Percentiles rank a stretch among this genome's conserved stretches.
These are phyloP conservation scores for Galendromus occidentalis DNA, from an alignment of 1,140 invertebrate species.

Conservation along the genomic window DNA sequence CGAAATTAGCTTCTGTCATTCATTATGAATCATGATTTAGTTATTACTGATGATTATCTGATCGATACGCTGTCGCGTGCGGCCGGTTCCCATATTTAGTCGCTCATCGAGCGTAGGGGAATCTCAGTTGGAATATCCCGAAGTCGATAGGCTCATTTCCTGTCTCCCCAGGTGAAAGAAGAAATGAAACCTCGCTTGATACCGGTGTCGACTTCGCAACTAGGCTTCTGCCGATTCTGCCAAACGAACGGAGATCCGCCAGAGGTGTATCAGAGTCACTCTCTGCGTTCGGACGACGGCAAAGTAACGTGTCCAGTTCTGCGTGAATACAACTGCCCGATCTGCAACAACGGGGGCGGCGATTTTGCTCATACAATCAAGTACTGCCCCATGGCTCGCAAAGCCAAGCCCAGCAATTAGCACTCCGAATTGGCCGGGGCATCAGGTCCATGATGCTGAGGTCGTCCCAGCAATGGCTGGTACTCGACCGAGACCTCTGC, in stretches of 20 bases:
- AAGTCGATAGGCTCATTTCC: too few species aligned
- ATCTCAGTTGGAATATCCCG: too few species aligned
- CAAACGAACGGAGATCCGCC: background rate
- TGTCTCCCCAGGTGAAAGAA: background rate
- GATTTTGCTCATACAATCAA: conserved; percentile 44
- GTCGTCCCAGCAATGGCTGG: too few species aligned
- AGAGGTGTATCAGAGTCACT: conserved; percentile 5
- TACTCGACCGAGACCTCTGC: too few species aligned
- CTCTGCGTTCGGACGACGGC: background rate
- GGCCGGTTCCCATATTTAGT: too few species aligned
- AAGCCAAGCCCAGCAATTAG: background rate
- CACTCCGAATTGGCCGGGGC: too few species aligned
- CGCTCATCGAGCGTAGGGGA: too few species aligned
- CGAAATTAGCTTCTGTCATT: background rate
- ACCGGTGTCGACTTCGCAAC: background rate
- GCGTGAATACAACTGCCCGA: conserved; percentile 42
- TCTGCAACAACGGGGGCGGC: conserved; percentile 43
- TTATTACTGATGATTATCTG: background rate
- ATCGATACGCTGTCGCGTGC: too few species aligned
- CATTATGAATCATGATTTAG: background rate
- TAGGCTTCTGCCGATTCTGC: background rate
- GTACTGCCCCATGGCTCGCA: background rate
- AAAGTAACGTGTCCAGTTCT: conserved; percentile 28
- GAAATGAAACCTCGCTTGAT: background rate
- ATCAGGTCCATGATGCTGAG: too few species aligned